phyloP scores from a whole-genome alignment of 2,888 invertebrate species.

The Harpalus rubripes region DNA sequence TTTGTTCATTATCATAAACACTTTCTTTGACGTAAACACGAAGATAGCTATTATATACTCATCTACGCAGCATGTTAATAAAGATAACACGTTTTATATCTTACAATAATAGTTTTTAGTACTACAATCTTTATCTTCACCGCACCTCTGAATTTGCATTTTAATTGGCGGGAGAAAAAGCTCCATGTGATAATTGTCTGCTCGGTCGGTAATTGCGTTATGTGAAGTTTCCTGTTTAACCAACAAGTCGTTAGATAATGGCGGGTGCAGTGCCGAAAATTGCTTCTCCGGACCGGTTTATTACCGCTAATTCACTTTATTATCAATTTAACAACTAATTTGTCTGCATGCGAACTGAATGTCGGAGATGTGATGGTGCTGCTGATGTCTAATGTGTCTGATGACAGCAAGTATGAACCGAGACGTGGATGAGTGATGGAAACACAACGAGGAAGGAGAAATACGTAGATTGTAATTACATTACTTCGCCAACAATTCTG shows the following conservation, averaged over 20 bases:
- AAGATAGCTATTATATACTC: constrained; percentile 3
- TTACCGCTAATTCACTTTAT: constrained; percentile 65
- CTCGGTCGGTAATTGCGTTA: constrained; percentile 55
- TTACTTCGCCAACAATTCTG: background rate
- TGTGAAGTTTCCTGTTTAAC: constrained; percentile 65
- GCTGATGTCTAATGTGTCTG: constrained; percentile 23
- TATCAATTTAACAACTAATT: constrained; percentile 66
- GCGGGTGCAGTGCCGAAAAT: constrained; percentile 59
- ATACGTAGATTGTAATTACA: background rate
- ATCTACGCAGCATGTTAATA: constrained; percentile 2
- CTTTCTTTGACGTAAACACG: background rate
- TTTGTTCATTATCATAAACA: constrained; percentile 3
- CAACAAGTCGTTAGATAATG: constrained; percentile 64
- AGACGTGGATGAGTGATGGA: background rate
- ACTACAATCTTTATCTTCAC: background rate
- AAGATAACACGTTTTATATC: background rate
- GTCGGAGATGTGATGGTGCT: constrained; percentile 2
- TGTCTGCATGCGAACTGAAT: constrained; percentile 61
- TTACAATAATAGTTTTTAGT: constrained; percentile 9
- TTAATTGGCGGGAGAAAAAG: constrained; percentile 23
- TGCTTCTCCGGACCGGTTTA: constrained; percentile 57
- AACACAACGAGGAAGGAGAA: background rate
- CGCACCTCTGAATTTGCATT: constrained; percentile 16
- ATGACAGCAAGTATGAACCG: constrained; percentile 7
- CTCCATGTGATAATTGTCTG: constrained; percentile 42